phyloP scores from a whole-genome alignment of 2,797 vertebrate genomes.

The Protosalanx chinensis region DNA sequence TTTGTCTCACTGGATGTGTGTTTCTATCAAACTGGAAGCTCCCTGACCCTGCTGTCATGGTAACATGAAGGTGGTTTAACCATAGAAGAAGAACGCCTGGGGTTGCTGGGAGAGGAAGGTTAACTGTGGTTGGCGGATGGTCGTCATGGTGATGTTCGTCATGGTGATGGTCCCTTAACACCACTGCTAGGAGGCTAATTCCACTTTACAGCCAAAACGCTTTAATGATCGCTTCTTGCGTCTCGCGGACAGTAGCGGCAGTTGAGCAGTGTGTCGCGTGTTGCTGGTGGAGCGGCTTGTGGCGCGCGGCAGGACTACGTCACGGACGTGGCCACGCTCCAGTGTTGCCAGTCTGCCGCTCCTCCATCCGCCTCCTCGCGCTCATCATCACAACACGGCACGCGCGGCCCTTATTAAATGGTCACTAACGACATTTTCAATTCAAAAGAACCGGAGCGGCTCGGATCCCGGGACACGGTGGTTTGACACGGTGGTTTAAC shows the following conservation, averaged over 20 bases:
- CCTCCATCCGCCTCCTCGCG: background rate
- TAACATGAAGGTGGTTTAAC: no score
- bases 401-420: background rate
- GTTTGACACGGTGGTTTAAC: background rate
- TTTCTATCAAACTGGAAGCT: no score
- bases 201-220: background rate
- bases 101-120: no score
- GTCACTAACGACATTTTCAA: background rate
- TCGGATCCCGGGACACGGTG: no score
- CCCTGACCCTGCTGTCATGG: no score
- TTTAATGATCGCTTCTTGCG: slow-evolving; percentile 12
- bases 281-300: background rate
- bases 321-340: slow-evolving; percentile 8
- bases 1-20: background rate
- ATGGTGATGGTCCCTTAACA: no score
- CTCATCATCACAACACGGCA: background rate
- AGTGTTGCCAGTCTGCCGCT: background rate
- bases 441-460: no score
- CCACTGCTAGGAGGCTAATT: background rate
- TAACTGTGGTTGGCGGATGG: no score
- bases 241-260: background rate
- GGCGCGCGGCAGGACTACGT: background rate
- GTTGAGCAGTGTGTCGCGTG: background rate
- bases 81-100: no score
- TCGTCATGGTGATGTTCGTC: no score